Evolutionary conservation across 2,888 invertebrate genomes (phyloP).

Genomic region (Catocala nupta): DNA sequence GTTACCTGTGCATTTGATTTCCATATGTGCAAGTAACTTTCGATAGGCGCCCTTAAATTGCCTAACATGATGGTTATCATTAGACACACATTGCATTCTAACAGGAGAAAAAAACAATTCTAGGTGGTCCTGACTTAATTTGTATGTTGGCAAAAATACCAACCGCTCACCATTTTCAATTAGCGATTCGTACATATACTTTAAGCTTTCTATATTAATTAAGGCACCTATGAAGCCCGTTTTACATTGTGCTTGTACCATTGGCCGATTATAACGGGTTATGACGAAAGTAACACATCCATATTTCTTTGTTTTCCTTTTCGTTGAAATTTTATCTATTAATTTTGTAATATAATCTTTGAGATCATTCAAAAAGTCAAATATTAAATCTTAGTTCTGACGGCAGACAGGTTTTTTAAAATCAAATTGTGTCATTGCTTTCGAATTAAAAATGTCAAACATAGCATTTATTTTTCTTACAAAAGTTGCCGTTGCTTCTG

Average conservation of each 20-base stretch:
- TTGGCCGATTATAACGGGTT: constrained; percentile 13
- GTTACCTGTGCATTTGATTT: constrained; percentile 13
- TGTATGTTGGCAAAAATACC: constrained; percentile 6
- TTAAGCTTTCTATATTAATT: constrained; percentile 15
- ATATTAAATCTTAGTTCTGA: constrained; percentile 12
- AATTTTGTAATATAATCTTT: constrained; percentile 7
- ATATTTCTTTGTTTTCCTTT: constrained; percentile 2
- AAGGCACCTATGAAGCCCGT: constrained; percentile 26
- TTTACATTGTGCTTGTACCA: constrained; percentile 19
- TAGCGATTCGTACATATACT: not conserved
- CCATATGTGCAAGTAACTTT: constrained; percentile 12
- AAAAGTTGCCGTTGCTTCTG: no score
- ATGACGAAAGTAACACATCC: constrained; percentile 3
- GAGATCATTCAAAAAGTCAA: constrained; percentile 1
- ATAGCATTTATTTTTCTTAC: no score
- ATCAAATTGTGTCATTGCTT: constrained; percentile 19
- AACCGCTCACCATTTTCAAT: not conserved
- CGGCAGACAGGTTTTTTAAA: constrained; percentile 23
- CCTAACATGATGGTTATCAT: constrained; percentile 18
- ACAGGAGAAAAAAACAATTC: constrained; percentile 35
- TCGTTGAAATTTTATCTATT: not conserved
- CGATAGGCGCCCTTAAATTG: constrained; percentile 10
- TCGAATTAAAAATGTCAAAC: constrained; percentile 47
- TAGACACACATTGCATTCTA: constrained; percentile 22
- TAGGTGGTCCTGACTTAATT: constrained; percentile 25